phyloP scores from a whole-genome alignment of 2,797 vertebrate genomes.

The Mus spretus region DNA sequence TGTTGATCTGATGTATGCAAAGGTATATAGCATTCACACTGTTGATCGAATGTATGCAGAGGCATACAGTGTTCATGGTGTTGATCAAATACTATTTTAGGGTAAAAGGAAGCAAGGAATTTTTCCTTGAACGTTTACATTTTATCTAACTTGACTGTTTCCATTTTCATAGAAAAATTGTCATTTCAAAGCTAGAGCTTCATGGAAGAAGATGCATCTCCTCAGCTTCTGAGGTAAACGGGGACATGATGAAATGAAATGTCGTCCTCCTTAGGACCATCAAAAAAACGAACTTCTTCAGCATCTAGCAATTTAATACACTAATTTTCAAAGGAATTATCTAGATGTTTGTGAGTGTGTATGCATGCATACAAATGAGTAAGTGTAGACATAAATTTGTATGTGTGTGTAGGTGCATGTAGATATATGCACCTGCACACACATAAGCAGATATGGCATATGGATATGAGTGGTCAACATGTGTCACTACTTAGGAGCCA shows the following conservation, averaged over 20 bases:
- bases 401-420: neutral
- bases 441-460: neutral
- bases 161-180: neutral
- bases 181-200: neutral
- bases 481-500: neutral
- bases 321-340: neutral
- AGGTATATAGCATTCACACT: neutral
- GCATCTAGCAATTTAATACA: conserved; percentile 39
- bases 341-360: neutral
- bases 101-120: conserved; percentile 18
- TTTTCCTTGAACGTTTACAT: conserved; percentile 16
- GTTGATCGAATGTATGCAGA: neutral
- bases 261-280: neutral
- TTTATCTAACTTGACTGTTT: neutral
- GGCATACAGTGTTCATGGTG: neutral
- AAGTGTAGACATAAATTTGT: neutral
- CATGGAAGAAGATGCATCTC: neutral
- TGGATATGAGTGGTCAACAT: neutral
- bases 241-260: conserved; percentile 12
- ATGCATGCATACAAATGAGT: neutral
- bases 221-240: neutral
- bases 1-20: neutral
- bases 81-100: conserved; percentile 25
- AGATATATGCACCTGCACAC: neutral
- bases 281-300: conserved; percentile 1